These are phyloP conservation scores for Palloptera scutellata DNA, from an alignment of 2,888 invertebrate genomes.

Conservation along the genomic window DNA sequence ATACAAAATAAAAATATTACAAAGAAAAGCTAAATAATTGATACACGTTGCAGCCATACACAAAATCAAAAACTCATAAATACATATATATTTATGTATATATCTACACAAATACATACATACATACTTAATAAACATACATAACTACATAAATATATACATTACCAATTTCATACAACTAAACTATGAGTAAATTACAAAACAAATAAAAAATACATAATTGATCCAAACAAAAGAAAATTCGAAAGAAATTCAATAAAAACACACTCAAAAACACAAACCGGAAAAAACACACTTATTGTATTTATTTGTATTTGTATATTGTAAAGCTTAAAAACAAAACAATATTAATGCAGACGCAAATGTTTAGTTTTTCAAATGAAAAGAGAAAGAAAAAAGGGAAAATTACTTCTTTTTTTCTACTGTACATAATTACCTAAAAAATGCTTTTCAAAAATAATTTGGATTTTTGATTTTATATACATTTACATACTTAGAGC, in stretches of 20 bases:
- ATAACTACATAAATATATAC: constrained; percentile 17
- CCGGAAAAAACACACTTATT: constrained; percentile 37
- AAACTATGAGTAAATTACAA: constrained; percentile 2
- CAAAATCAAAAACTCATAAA: constrained; percentile 29
- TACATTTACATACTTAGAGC: constrained; percentile 3
- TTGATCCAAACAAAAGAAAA: constrained; percentile 31
- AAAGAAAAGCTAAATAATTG: constrained; percentile 41
- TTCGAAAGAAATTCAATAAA: constrained; percentile 42
- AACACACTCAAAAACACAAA: constrained; percentile 33
- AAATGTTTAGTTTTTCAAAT: too few relatives aligned
- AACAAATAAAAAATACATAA: constrained; percentile 24
- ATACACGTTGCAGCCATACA: constrained; percentile 46
- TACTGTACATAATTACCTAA: too few relatives aligned
- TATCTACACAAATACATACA: constrained; percentile 35
- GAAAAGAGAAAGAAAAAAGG: too few relatives aligned
- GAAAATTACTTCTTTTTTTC: too few relatives aligned
- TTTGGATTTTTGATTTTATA: constrained; percentile 7
- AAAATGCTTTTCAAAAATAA: not conserved
- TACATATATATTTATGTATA: constrained; percentile 36
- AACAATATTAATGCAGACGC: not conserved
- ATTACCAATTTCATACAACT: not conserved
- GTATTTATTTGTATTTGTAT: constrained; percentile 60
- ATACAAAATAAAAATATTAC: constrained; percentile 34
- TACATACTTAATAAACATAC: constrained; percentile 25
- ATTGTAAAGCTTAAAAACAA: constrained; percentile 41